phyloP scores from a whole-genome alignment of 2,888 invertebrate species.

The Eumacrocentrus americanus region DNA sequence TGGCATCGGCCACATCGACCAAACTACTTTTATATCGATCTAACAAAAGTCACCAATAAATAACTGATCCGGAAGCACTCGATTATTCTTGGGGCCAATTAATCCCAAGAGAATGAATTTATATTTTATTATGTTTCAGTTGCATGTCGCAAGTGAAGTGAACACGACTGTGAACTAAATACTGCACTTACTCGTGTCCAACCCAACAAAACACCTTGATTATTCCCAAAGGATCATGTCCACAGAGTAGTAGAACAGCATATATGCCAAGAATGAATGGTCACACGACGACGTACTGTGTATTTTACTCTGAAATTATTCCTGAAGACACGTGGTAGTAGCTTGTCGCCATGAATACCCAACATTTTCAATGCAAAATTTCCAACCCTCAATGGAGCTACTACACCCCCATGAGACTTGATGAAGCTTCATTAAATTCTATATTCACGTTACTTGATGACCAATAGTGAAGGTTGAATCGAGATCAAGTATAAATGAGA shows the following conservation, averaged over 20 bases:
- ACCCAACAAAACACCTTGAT: neutral
- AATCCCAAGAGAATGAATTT: neutral
- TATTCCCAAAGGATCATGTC: neutral
- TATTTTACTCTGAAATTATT: neutral
- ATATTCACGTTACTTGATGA: slow-evolving; percentile 6
- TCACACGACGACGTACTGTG: neutral
- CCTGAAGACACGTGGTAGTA: neutral
- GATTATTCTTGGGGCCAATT: neutral
- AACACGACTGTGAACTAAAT: neutral
- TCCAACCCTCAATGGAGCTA: neutral
- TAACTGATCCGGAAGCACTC: neutral
- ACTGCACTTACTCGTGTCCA: too few species aligned
- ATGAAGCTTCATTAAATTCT: slow-evolving; percentile 15
- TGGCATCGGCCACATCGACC: too few species aligned
- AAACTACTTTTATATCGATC: slow-evolving; percentile 26
- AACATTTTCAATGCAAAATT: neutral
- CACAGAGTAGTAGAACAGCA: too few species aligned
- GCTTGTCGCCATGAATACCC: neutral
- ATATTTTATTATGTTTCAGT: neutral
- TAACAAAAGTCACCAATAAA: slow-evolving; percentile 26
- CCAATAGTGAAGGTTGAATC: neutral
- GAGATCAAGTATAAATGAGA: neutral
- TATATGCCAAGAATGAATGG: neutral
- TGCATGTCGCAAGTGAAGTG: too few species aligned
- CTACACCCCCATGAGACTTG: neutral